Evolutionary conservation across 2,113 vertebrate genomes (phyloP), one percentile per base, ranked within the genome.

Genomic region (Tonatia bakeri): DNA sequence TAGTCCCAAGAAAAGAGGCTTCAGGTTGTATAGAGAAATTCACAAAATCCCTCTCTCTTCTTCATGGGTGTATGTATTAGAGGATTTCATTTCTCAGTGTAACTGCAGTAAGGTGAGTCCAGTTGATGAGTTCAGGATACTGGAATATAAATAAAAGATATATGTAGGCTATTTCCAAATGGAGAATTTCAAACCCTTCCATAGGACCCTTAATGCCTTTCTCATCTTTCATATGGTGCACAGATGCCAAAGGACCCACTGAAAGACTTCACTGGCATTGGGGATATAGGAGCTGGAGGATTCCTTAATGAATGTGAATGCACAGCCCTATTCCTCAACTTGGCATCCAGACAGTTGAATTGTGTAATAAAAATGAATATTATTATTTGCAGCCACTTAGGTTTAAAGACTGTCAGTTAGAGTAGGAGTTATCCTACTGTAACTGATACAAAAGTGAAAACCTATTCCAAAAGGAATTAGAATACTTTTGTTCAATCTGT

Each of bases 301-400:
- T 43, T 6, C 40, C 56, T 7, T 38, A 36, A 47, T 24, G 50
- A 70, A 4, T 31, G 0, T 31, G 2, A 22, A 16, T 28, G 0
- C 14, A 19, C 6, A 52, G 40, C 17, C 10, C 8, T 17, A 16
- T 11, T 31, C 13, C 14, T 59, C 14, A 81, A 65, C 12, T 4
- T 43, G 59, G 5, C 61, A 87, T 76, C 14, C 20, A 43, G 52
- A 56, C 54, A 36, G 3, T 38, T 75, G 28, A 12, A 70, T 91
- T 19, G 16, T 64, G 10, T 20, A 24, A 61, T 83, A 50, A 87
- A 47, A 56, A 56, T 47, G 61, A 73, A 50, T 13, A 17, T 80
- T 79, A 52, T 54, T 93, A 43, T 69, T n/a, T 65, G 61, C 79
- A 93, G 38, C n/a, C 33, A 94, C 36, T 93, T 93, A 54, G 40